A percentile compares a stretch with the other conserved stretches of the same genome.
Conservation (phyloP, 2,113 vertebrate genomes). For the Pithys albifrons region DNA sequence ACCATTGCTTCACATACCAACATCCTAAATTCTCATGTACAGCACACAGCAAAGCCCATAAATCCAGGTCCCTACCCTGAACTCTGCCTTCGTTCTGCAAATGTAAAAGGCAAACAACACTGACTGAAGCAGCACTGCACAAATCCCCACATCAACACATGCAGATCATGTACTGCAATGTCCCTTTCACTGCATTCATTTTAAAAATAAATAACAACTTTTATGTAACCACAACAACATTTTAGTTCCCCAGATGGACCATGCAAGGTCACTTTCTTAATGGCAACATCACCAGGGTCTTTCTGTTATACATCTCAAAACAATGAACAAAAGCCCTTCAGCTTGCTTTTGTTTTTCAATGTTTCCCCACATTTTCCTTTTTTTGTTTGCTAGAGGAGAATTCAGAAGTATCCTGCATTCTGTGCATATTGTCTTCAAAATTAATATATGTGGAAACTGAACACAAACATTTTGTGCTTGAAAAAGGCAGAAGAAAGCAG, state of each 20-base stretch:
- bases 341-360: background rate
- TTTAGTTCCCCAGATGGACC: background rate
- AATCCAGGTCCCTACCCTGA: background rate
- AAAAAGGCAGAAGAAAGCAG: background rate
- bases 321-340: background rate
- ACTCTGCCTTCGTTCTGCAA: background rate
- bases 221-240: background rate
- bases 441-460: background rate
- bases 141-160: background rate
- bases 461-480: background rate
- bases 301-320: background rate
- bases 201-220: background rate
- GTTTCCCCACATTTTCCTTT: background rate
- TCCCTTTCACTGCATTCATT: background rate
- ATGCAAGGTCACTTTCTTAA: background rate
- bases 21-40: background rate
- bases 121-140: rapidly evolving
- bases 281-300: rapidly evolving
- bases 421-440: background rate
- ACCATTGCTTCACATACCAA: background rate
- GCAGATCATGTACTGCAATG: background rate
- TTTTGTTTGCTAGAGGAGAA: background rate
- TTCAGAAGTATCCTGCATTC: background rate
- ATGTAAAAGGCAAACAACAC: background rate
- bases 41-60: background rate